These are phyloP conservation scores for Cosmorhoe ocellata DNA, from an alignment of 2,888 invertebrate genomes.

Conservation along the genomic window DNA sequence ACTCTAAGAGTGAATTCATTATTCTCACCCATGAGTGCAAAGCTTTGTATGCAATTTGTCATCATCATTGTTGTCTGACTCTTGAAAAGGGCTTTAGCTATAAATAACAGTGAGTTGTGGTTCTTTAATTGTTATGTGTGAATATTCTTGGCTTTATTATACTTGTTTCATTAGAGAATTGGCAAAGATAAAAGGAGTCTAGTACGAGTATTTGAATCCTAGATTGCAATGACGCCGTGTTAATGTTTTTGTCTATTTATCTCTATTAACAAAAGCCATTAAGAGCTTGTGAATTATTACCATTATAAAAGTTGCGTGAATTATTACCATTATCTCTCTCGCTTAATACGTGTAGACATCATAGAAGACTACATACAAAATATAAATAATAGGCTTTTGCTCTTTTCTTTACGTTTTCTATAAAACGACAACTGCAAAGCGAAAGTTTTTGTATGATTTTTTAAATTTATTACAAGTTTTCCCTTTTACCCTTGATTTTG, in stretches of 20 bases:
- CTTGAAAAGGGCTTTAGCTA: conserved; percentile 16
- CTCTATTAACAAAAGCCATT: background rate
- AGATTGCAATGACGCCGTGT: conserved; percentile 2
- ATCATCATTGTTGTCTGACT: conserved; percentile 33
- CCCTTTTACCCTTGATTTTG: too few relatives aligned
- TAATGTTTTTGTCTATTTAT: background rate
- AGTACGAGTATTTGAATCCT: conserved; percentile 1
- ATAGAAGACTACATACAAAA: too few relatives aligned
- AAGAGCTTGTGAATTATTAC: background rate
- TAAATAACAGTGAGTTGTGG: conserved; percentile 19
- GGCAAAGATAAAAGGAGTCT: conserved; percentile 1
- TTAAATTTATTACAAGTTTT: too few relatives aligned
- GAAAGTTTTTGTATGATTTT: too few relatives aligned
- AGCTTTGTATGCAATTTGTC: conserved; percentile 33
- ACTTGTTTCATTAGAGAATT: conserved; percentile 11
- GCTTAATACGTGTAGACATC: too few relatives aligned
- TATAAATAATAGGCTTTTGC: too few relatives aligned
- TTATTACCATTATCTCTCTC: too few relatives aligned
- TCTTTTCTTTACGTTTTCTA: too few relatives aligned
- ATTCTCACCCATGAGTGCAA: conserved; percentile 22
- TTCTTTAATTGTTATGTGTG: conserved; percentile 23
- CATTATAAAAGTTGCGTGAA: too few relatives aligned
- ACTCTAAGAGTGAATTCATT: conserved; percentile 19
- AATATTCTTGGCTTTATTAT: conserved; percentile 14
- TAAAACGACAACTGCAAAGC: too few relatives aligned